These are phyloP conservation scores for Dendronephthya gigantea DNA, from an alignment of 64 coral and sea anemone species.

Conservation along the genomic window DNA sequence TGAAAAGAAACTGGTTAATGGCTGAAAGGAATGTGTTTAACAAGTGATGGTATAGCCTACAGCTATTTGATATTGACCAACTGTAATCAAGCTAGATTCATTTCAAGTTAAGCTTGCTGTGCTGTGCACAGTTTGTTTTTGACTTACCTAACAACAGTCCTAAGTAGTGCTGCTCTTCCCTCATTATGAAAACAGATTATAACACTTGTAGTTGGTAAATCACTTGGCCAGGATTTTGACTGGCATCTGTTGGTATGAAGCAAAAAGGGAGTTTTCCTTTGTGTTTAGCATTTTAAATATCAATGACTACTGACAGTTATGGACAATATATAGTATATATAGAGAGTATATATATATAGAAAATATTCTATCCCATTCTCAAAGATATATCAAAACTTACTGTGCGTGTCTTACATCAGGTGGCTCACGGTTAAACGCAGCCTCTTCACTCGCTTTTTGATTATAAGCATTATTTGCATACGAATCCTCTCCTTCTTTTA, in stretches of 20 bases:
- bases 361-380: not conserved
- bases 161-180: conserved; percentile 66
- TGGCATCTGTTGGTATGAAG: conserved; percentile 44
- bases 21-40: too few species aligned
- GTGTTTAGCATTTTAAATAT: too few species aligned
- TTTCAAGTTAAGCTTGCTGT: too few species aligned
- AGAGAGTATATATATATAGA: not conserved
- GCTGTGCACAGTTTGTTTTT: not conserved
- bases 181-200: conserved; percentile 98
- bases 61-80: too few species aligned
- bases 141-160: conserved; percentile 77
- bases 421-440: conserved; percentile 64
- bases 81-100: too few species aligned
- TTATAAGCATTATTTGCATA: conserved; percentile 94
- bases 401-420: conserved; percentile 81
- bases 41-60: too few species aligned
- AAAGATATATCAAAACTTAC: conserved; percentile 45
- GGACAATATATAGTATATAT: too few species aligned
- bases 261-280: too few species aligned
- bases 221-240: conserved; percentile 43
- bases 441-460: conserved; percentile 76
- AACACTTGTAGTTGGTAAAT: conserved; percentile 81
- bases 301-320: too few species aligned
- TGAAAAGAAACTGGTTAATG: not conserved
- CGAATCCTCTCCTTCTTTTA: conserved; percentile 69